Evolutionary conservation across 92 coral and sea anemone genomes (phyloP), one percentile per base, ranked within the genome.

Genomic region (Isaurus tuberculatus): DNA sequence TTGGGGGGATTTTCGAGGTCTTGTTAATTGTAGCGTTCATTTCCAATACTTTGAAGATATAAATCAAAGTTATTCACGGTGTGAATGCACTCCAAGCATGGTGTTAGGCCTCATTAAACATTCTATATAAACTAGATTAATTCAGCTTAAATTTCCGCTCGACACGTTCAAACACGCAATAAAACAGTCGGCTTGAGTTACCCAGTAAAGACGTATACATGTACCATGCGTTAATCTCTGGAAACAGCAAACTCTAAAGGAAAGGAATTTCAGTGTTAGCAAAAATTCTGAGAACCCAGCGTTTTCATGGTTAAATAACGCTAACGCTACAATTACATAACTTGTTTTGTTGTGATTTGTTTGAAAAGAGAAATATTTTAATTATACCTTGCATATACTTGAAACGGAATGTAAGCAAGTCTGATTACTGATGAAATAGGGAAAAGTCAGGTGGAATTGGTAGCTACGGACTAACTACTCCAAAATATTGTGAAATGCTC

Each of bases 21-120:
- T 40, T 40, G 7, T 42, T 43, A 44, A 28, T 42, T 23, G 8
- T 29, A 40, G 60, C 34, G 15, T 17, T 72, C 78, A 44, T 8
- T 72, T 72, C 22, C 58, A 14, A 20, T 70, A 40, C 23, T 20
- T 48, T 9, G 57, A 42, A 22, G 36, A 10, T 72, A 40, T 43
- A 42, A 72, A 72, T 72, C 60, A 28, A 72, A 25, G 78, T 42
- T 42, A 29, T 27, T 72, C 78, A 44, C 37, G n/a, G 37, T 44
- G 42, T 42, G 33, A 44, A 7, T n/a, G 78, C 58, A 26, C 36
- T 44, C 61, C 14, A 8, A 25, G 10, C 37, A 16, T 19, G 5
- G 61, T 44, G 57, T 16, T 42, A 26, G 57, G 78, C 78, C 8
- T 72, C 78, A 72, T 13, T 72, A 55, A 44, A 22, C 78, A 72